Evolutionary conservation across 2,113 vertebrate genomes (phyloP), one percentile per base, ranked within the genome.

Genomic region (Falco punctatus): DNA sequence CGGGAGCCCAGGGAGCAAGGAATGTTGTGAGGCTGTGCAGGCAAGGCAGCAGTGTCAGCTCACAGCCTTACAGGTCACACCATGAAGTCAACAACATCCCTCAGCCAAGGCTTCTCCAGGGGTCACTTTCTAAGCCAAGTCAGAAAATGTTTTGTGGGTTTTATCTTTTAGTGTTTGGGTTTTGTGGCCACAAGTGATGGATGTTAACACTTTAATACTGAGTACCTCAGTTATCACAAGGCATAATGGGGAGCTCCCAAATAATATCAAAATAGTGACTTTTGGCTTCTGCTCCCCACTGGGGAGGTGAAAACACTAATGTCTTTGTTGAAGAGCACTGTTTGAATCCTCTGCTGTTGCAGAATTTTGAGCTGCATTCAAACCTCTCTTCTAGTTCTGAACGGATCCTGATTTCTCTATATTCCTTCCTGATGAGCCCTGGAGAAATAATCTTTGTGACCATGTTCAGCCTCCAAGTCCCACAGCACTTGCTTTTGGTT

Each of bases 1-100:
- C 0, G 0, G 64, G 52, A 86, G 35, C 59, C 24, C 6, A 2
- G 20, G 24, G 18, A 89, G 33, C 11, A 11, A 42, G 23, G 58
- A 93, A 78, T 48, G 59, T 42, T 16, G 19, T 1, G 22, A 59
- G 23, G 54, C 48, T 40, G 42, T 33, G 22, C 5, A 35, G 69
- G 77, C 46, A 33, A 18, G 80, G 49, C 54, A 42, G 66, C n/a
- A 57, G 15, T 23, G 64, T 88, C 92, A 67, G 51, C 52, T 72
- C 21, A n/a, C 16, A 27, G n/a, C 64, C 86, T 75, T 2, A 0
- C 42, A 42, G 59, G 35, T 88, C 71, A 57, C 44, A 42, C 28
- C 48, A 15, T 8, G 38, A 75, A 33, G 71, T 48, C 33, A 32
- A 58, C 28, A 4, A 26, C 5, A 16, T 49, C 27, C 24, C 66